Evolutionary conservation across 2,113 vertebrate genomes (phyloP).

Genomic region (Oncorhynchus nerka): DNA sequence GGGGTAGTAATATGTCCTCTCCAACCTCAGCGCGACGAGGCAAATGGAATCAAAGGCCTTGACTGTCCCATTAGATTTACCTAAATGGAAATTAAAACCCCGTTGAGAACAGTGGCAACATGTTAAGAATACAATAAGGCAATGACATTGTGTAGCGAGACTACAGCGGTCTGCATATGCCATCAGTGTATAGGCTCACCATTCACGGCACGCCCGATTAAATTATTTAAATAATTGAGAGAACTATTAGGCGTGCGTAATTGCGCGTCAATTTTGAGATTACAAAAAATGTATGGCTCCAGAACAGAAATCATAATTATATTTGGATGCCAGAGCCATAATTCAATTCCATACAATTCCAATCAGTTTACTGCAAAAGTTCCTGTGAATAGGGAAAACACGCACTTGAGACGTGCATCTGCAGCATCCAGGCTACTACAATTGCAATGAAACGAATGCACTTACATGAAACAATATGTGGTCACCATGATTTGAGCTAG

Average conservation of each 20-base stretch:
- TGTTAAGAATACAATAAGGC: conserved; percentile 4
- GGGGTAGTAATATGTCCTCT: conserved; percentile 31
- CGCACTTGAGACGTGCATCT: too few species aligned
- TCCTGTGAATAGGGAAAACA: too few species aligned
- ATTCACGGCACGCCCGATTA: conserved; percentile 33
- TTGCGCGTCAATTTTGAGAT: neutral
- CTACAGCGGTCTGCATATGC: neutral
- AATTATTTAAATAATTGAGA: neutral
- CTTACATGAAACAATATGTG: too few species aligned
- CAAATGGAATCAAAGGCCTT: conserved; percentile 28
- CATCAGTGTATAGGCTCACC: neutral
- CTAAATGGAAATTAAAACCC: conserved; percentile 48
- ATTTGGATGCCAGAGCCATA: too few species aligned
- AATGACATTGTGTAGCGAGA: neutral
- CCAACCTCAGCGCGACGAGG: conserved; percentile 59
- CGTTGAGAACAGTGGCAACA: conserved; percentile 15
- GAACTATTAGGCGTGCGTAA: neutral
- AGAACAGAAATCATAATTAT: neutral
- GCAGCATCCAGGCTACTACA: neutral
- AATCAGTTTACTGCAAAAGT: too few species aligned
- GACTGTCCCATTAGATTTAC: conserved; percentile 67
- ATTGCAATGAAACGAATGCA: neutral
- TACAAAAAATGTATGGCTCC: neutral
- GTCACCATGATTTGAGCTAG: too few species aligned
- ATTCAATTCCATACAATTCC: too few species aligned